These are phyloP conservation scores for Biston stratarius DNA, from an alignment of 2,888 invertebrate genomes.

Conservation along the genomic window DNA sequence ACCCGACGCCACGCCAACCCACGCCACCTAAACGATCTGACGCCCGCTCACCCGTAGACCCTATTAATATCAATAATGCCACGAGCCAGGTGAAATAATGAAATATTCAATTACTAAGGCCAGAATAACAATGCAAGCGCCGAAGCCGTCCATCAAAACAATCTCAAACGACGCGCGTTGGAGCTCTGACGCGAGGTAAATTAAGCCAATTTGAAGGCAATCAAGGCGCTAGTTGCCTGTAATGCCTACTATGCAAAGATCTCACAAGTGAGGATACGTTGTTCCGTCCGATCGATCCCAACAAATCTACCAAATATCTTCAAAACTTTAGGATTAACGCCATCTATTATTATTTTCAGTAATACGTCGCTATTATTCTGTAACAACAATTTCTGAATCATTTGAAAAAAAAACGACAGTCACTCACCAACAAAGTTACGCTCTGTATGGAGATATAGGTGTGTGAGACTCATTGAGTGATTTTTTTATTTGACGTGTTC, in stretches of 20 bases:
- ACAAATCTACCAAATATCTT: too few relatives aligned
- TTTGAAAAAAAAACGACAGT: too few relatives aligned
- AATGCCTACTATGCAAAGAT: not conserved
- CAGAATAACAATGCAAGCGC: slow-evolving; percentile 2
- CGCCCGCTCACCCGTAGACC: not conserved
- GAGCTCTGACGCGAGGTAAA: slow-evolving; percentile 32
- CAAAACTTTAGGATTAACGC: not conserved
- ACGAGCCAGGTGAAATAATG: slow-evolving; percentile 20
- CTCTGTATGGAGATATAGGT: too few relatives aligned
- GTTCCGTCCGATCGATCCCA: not conserved
- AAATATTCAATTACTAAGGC: slow-evolving; percentile 23
- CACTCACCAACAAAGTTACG: too few relatives aligned
- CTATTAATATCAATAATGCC: slow-evolving; percentile 16
- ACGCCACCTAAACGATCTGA: not conserved
- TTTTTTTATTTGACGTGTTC: too few relatives aligned
- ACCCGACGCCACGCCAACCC: not conserved
- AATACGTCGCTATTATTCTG: too few relatives aligned
- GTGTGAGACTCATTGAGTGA: too few relatives aligned
- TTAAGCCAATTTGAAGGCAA: slow-evolving; percentile 40
- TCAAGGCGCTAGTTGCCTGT: slow-evolving; percentile 31
- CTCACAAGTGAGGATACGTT: not conserved
- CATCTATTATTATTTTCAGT: too few relatives aligned
- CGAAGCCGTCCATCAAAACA: slow-evolving; percentile 17
- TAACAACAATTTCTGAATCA: too few relatives aligned
- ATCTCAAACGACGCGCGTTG: slow-evolving; percentile 25